These are phyloP conservation scores for Plectrocnemia conspersa DNA, from an alignment of 1,140 invertebrate genomes.

Conservation along the genomic window DNA sequence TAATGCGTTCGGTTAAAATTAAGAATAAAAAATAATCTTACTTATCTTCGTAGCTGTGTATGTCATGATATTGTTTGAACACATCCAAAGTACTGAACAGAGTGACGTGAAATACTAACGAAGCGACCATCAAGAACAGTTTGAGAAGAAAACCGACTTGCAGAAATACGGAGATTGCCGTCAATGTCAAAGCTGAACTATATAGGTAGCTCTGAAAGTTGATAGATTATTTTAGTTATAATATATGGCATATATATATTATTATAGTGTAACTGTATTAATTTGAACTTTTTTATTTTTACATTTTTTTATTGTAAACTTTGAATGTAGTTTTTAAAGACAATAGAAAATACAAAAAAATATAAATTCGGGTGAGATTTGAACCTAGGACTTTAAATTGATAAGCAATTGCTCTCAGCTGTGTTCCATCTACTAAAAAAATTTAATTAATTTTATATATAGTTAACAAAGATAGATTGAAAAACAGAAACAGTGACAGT, in stretches of 20 bases:
- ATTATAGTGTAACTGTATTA: too few species aligned
- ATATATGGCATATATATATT: conserved; percentile 6
- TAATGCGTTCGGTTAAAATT: conserved; percentile 51
- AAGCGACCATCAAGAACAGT: conserved; percentile 67
- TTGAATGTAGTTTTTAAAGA: too few species aligned
- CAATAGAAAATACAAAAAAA: too few species aligned
- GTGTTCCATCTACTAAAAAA: too few species aligned
- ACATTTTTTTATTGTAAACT: too few species aligned
- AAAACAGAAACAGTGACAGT: too few species aligned
- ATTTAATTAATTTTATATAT: too few species aligned
- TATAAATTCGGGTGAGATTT: too few species aligned
- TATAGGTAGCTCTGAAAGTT: conserved; percentile 69
- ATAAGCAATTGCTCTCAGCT: too few species aligned
- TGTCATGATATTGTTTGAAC: conserved; percentile 57
- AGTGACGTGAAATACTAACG: conserved; percentile 59
- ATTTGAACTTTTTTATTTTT: too few species aligned
- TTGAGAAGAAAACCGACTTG: conserved; percentile 80
- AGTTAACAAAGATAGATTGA: too few species aligned
- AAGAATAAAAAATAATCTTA: conserved; percentile 49
- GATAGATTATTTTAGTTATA: conserved; percentile 28
- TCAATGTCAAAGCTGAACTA: conserved; percentile 70
- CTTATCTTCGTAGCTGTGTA: conserved; percentile 48
- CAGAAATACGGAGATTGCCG: conserved; percentile 78
- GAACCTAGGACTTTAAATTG: too few species aligned
- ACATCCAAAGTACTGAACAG: conserved; percentile 59